Conservation (phyloP, 2,113 vertebrate species). For the Cyanistes caeruleus region DNA sequence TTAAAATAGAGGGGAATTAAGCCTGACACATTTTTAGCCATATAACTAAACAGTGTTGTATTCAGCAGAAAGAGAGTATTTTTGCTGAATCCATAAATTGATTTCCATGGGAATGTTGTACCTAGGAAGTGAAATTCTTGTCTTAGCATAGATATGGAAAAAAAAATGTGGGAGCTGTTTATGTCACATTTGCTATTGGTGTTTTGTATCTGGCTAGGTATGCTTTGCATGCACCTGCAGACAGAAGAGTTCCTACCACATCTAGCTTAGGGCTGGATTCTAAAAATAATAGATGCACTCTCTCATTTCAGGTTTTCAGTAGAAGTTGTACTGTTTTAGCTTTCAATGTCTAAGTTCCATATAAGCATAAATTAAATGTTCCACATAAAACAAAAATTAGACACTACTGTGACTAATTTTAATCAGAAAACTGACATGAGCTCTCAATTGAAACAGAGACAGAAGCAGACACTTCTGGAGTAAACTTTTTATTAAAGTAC, state of each 20-base stretch:
- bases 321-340: neutral
- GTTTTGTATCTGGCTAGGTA: neutral
- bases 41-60: neutral
- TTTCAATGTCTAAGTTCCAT: neutral
- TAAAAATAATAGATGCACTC: neutral
- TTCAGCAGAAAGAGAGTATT: conserved; percentile 16
- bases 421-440: neutral
- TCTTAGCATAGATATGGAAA: neutral
- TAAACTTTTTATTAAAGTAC: neutral
- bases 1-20: conserved; percentile 3
- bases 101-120: conserved; percentile 13
- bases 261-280: neutral
- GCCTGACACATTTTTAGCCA: neutral
- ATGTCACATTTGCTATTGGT: neutral
- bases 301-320: neutral
- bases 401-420: neutral
- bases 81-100: conserved; percentile 23
- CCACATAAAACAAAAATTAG: neutral
- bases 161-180: neutral
- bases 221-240: neutral
- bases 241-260: neutral
- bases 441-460: neutral
- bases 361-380: neutral
- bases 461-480: neutral
- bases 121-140: neutral